Evolutionary conservation across 2,113 vertebrate genomes (phyloP).

Genomic region (Urocynchramus pylzowi): DNA sequence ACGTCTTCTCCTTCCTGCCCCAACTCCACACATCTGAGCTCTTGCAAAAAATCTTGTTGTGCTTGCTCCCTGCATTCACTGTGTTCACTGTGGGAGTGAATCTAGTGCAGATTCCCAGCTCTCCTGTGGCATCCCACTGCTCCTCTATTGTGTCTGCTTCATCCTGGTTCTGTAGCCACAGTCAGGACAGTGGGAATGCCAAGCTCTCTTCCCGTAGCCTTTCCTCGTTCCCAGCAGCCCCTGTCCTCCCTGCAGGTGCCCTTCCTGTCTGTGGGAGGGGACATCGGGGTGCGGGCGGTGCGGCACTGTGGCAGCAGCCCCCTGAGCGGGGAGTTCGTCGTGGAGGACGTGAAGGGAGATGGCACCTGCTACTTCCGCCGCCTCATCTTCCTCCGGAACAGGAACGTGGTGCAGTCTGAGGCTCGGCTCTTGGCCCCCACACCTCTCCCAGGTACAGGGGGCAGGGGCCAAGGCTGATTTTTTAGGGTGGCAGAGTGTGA

Average conservation of each 20-base stretch:
- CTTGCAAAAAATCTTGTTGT: background rate
- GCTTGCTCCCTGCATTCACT: background rate
- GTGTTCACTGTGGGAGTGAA: background rate
- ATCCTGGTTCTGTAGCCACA: fast-evolving
- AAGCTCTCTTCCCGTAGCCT: background rate
- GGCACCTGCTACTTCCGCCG: slow-evolving; percentile 82
- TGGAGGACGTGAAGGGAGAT: slow-evolving; percentile 91
- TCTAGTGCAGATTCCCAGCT: background rate
- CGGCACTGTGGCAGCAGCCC: slow-evolving; percentile 77
- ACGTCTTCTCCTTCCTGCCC: background rate
- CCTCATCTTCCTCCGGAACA: slow-evolving; percentile 88
- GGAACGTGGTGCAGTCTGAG: slow-evolving; percentile 92
- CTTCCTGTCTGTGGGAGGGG: slow-evolving; percentile 91
- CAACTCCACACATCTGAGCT: background rate
- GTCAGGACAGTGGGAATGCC: background rate
- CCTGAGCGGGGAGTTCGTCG: slow-evolving; percentile 86
- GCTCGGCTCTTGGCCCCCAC: slow-evolving; percentile 72
- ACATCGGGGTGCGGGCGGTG: slow-evolving; percentile 86
- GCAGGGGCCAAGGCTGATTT: background rate
- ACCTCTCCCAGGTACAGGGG: slow-evolving; percentile 48
- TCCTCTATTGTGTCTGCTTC: fast-evolving
- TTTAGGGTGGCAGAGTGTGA: background rate
- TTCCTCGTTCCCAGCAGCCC: background rate
- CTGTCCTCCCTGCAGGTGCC: slow-evolving; percentile 79
- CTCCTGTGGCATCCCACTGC: background rate